These are phyloP conservation scores for Carterocephalus palaemon DNA, from an alignment of 2,888 invertebrate genomes.

Conservation along the genomic window DNA sequence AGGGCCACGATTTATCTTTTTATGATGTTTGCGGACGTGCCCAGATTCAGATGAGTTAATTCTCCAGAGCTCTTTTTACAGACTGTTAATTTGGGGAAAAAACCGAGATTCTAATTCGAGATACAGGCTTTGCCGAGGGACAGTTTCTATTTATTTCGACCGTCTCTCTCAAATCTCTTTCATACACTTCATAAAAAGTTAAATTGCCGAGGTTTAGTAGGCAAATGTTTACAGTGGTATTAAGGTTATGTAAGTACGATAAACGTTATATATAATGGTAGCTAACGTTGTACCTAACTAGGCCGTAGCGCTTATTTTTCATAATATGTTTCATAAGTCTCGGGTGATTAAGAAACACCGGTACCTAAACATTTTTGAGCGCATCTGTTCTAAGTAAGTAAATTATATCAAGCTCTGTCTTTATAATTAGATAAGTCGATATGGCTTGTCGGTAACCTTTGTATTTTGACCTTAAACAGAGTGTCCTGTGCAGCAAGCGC, in stretches of 20 bases:
- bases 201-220: neutral
- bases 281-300: too few species aligned
- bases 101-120: conserved; percentile 32
- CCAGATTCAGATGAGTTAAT: conserved; percentile 29
- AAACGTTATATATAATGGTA: neutral
- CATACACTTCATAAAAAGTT: conserved; percentile 3
- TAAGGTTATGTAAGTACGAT: neutral
- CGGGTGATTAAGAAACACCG: too few species aligned
- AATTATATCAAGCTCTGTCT: too few species aligned
- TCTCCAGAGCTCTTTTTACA: conserved; percentile 31
- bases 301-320: too few species aligned
- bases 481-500: too few species aligned
- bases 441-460: too few species aligned
- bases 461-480: too few species aligned
- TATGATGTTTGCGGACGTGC: conserved; percentile 31
- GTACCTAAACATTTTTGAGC: too few species aligned
- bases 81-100: conserved; percentile 36
- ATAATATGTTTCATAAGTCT: too few species aligned
- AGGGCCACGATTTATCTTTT: conserved; percentile 27
- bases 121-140: conserved; percentile 22
- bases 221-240: neutral
- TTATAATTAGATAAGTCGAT: too few species aligned
- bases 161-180: conserved; percentile 12
- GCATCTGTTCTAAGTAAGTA: too few species aligned
- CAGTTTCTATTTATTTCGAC: conserved; percentile 15